These are phyloP conservation scores for Silurus meridionalis DNA, from an alignment of 2,113 vertebrate genomes.

Conservation along the genomic window DNA sequence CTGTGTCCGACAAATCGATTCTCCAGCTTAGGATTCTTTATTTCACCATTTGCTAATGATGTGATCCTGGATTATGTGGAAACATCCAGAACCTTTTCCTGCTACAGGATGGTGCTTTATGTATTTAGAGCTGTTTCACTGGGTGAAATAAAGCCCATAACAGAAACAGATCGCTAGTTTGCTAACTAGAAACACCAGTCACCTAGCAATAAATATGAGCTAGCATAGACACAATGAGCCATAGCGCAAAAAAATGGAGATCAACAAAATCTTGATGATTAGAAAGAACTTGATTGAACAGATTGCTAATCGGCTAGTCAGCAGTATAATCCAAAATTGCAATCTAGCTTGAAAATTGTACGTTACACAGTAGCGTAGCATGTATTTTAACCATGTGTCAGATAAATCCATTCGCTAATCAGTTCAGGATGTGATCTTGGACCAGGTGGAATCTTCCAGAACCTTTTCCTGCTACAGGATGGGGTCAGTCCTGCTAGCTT, in stretches of 20 bases:
- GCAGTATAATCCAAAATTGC: background rate
- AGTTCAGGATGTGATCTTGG: background rate
- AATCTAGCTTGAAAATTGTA: background rate
- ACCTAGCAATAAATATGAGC: too few species aligned
- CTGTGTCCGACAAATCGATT: background rate
- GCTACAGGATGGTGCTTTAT: background rate
- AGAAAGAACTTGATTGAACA: background rate
- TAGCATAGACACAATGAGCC: too few species aligned
- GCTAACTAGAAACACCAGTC: too few species aligned
- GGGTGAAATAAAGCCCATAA: too few species aligned
- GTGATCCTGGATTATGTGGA: background rate
- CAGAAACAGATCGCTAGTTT: too few species aligned
- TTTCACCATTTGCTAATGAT: background rate
- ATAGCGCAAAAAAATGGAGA: background rate
- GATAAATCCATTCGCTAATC: background rate
- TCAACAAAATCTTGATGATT: background rate
- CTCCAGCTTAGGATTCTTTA: too few species aligned
- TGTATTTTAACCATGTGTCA: background rate
- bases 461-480: background rate
- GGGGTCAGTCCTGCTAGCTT: background rate
- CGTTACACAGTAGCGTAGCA: too few species aligned
- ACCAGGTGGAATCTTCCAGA: background rate
- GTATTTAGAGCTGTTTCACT: background rate
- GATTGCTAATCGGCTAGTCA: background rate
- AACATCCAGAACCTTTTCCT: background rate